These are phyloP conservation scores for Holothuria glaberrima DNA, from an alignment of 35 echinoderm and acorn worm species.

Conservation along the genomic window DNA sequence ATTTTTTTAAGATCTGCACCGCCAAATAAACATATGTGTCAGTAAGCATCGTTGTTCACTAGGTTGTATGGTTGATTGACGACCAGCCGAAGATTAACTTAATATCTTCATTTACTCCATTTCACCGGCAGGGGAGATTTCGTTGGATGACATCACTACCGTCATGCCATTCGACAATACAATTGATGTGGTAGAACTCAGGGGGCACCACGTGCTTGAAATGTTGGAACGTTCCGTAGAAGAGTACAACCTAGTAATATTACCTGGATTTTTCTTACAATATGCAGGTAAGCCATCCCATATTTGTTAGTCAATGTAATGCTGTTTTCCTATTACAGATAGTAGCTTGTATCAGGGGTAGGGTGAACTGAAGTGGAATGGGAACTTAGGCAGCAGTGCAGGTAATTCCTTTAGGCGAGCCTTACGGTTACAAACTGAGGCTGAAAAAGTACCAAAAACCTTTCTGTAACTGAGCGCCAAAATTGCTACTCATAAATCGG, in stretches of 20 bases:
- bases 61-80: too few relatives aligned
- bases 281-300: slow-evolving; percentile 44
- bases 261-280: slow-evolving; percentile 69
- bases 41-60: neutral
- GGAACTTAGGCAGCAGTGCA: too few relatives aligned
- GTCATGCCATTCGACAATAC: slow-evolving; percentile 81
- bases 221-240: slow-evolving; percentile 66
- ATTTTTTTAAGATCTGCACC: too few relatives aligned
- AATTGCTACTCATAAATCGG: too few relatives aligned
- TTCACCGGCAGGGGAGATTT: slow-evolving; percentile 57
- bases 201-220: slow-evolving; percentile 55
- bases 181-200: slow-evolving; percentile 63
- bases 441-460: too few relatives aligned
- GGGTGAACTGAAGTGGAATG: too few relatives aligned
- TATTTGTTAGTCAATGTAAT: neutral
- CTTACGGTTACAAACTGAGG: too few relatives aligned
- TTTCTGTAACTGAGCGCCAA: too few relatives aligned
- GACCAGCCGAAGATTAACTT: too few relatives aligned
- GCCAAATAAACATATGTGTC: neutral
- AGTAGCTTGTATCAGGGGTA: too few relatives aligned
- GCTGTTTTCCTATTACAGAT: too few relatives aligned
- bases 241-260: slow-evolving; percentile 37
- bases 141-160: slow-evolving; percentile 44
- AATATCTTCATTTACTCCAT: neutral
- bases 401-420: too few relatives aligned